phyloP scores from a whole-genome alignment of 2,797 vertebrate genomes.

The Emydoidea blandingii region DNA sequence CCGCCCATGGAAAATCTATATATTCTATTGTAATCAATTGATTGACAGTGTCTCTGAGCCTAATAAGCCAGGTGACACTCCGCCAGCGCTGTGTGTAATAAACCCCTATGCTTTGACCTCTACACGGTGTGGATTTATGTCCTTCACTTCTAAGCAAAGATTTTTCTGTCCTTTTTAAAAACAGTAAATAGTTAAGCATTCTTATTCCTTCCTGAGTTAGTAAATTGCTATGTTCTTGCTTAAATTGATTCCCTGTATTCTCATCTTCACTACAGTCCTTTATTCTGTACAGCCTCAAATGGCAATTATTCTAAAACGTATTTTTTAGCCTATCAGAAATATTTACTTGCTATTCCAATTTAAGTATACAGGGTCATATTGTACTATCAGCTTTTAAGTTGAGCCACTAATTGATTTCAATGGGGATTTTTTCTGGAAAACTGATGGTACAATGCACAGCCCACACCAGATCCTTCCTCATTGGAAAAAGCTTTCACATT shows the following conservation, averaged over 20 bases:
- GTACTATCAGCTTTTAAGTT: background rate
- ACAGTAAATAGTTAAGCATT: background rate
- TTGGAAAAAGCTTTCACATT: background rate
- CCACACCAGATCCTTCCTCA: background rate
- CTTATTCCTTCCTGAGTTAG: background rate
- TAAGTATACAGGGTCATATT: background rate
- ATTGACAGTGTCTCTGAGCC: no score
- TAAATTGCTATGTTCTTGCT: background rate
- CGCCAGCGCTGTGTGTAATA: no score
- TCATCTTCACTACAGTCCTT: background rate
- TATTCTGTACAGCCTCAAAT: background rate
- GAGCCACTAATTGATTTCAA: background rate
- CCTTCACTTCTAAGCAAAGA: background rate
- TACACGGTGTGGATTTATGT: no score
- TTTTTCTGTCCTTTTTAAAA: background rate
- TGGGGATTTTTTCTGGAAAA: constrained; percentile 10
- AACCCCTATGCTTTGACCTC: no score
- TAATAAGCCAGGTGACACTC: no score
- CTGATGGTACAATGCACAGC: rapidly evolving
- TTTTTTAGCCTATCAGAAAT: background rate
- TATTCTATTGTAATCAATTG: no score
- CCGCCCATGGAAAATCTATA: no score
- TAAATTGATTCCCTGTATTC: background rate
- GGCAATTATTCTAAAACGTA: background rate
- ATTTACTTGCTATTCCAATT: background rate